Conservation (phyloP, 2,888 invertebrate species). For the Anorthoa munda region DNA sequence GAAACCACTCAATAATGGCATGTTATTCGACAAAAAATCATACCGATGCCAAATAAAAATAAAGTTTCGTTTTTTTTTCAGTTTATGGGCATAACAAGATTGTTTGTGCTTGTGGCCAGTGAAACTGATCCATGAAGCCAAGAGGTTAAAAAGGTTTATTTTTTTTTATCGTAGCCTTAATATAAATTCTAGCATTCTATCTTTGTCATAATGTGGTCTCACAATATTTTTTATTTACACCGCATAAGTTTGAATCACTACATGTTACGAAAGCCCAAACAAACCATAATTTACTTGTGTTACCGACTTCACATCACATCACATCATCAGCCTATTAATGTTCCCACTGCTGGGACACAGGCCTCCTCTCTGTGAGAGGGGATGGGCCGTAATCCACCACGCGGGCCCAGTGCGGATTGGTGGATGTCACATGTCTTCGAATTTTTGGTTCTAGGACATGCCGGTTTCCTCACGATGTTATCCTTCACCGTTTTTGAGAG, state of each 20-base stretch:
- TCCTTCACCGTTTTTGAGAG: too few relatives aligned
- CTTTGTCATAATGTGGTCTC: neutral
- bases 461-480: too few relatives aligned
- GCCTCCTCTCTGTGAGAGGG: too few relatives aligned
- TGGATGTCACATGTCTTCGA: too few relatives aligned
- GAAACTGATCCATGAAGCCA: neutral
- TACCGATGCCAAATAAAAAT: neutral
- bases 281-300: conserved; percentile 3
- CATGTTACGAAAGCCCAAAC: neutral
- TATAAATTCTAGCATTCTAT: neutral
- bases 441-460: too few relatives aligned
- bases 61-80: neutral
- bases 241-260: neutral
- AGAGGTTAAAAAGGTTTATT: neutral
- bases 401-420: too few relatives aligned
- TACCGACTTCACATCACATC: too few relatives aligned
- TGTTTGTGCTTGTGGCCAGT: neutral
- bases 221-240: neutral
- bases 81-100: neutral
- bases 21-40: neutral
- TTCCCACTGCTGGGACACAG: too few relatives aligned
- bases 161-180: too few relatives aligned
- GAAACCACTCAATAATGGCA: neutral
- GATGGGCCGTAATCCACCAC: too few relatives aligned
- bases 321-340: too few relatives aligned